Conservation (phyloP, 2,113 vertebrate species). For the Ammospiza caudacuta region DNA sequence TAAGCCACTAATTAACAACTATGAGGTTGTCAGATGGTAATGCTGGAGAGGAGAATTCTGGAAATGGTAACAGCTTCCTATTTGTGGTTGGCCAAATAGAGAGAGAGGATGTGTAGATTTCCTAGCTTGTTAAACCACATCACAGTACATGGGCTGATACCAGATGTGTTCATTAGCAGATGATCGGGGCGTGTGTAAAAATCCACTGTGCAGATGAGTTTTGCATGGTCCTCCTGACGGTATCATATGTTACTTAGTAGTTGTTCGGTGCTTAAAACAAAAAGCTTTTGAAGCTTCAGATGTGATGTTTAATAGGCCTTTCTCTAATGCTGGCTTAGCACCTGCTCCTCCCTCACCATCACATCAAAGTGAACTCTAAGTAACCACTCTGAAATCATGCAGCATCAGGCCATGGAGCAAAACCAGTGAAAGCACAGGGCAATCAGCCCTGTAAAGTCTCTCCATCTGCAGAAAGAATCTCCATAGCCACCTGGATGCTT, state of each 20-base stretch:
- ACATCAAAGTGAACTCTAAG: neutral
- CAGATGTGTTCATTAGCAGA: neutral
- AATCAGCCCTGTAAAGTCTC: neutral
- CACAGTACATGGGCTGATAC: neutral
- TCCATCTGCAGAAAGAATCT: neutral
- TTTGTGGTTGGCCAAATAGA: neutral
- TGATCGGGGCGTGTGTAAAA: neutral
- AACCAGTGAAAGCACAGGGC: neutral
- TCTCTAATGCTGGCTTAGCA: neutral
- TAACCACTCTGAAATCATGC: neutral
- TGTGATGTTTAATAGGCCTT: neutral
- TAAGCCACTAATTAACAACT: neutral
- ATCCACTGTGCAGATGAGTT: neutral
- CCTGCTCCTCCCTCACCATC: slow-evolving; percentile 17
- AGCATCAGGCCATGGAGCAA: neutral
- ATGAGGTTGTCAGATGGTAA: neutral
- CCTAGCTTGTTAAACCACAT: neutral
- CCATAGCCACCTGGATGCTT: slow-evolving; percentile 30
- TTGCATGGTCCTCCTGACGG: neutral
- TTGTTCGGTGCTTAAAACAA: neutral
- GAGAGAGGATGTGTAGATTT: neutral
- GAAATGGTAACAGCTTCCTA: neutral
- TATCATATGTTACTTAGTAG: neutral
- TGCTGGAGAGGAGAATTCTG: neutral
- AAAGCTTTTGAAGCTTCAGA: slow-evolving; percentile 15